Evolutionary conservation across 2,888 invertebrate species (phyloP).

Genomic region (Campaea margaritaria): DNA sequence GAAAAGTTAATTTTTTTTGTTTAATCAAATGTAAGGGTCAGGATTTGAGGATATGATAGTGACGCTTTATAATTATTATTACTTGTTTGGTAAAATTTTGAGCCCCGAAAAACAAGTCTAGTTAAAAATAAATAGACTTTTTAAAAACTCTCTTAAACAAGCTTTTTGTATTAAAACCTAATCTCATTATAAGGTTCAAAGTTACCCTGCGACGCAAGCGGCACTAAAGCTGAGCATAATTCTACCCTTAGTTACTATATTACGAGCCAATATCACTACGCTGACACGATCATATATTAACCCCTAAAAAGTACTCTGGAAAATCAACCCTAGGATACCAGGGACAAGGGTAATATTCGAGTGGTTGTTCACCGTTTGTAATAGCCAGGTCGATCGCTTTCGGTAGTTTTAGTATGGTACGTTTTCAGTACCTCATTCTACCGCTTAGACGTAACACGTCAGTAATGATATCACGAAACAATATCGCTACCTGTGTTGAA

Average conservation of each 20-base stretch:
- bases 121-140: too few species aligned
- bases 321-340: background rate
- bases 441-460: background rate
- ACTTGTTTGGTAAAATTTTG: too few species aligned
- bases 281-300: constrained; percentile 7
- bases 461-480: constrained; percentile 9
- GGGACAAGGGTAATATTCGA: background rate
- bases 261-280: constrained; percentile 14
- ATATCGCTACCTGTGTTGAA: constrained; percentile 1
- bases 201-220: background rate
- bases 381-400: constrained; percentile 6
- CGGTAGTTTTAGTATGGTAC: background rate
- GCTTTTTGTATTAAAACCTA: too few species aligned
- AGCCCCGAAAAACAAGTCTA: too few species aligned
- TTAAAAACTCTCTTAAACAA: too few species aligned
- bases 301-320: background rate
- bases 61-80: too few species aligned
- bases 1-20: too few species aligned
- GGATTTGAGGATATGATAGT: too few species aligned
- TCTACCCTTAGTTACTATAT: constrained; percentile 13
- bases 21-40: too few species aligned
- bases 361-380: too few species aligned
- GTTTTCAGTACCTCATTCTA: constrained; percentile 3
- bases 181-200: background rate
- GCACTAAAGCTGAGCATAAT: background rate